Conservation (phyloP, 53 echinoderm and acorn worm genomes). For the Astropecten irregularis region DNA sequence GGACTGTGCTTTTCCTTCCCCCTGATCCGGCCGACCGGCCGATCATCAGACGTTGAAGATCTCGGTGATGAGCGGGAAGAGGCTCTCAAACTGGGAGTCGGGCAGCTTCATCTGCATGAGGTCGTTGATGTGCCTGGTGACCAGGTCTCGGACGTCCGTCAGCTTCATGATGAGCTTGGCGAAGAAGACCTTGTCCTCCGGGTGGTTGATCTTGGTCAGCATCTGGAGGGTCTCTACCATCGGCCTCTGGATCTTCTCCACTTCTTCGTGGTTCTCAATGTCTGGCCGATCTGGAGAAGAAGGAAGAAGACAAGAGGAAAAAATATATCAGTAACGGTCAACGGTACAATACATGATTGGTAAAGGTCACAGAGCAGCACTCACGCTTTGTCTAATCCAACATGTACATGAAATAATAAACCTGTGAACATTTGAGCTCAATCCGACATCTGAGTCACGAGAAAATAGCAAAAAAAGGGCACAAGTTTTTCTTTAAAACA, state of each 20-base stretch:
- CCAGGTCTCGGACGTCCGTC: conserved; percentile 97
- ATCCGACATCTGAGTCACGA: no score
- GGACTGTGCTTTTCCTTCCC: no score
- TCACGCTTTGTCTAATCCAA: no score
- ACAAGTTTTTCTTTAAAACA: no score
- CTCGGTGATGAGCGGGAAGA: conserved; percentile 98
- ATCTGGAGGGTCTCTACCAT: conserved; percentile 95
- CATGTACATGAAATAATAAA: no score
- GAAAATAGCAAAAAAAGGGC: no score
- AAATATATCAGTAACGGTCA: no score
- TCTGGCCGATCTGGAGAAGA: conserved; percentile 89
- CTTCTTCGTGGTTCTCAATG: conserved; percentile 81
- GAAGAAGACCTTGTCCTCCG: conserved; percentile 99
- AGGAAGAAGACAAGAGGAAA: not conserved
- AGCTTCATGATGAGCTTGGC: conserved; percentile 99
- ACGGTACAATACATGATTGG: no score
- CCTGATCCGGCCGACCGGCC: not conserved
- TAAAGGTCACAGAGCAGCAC: no score
- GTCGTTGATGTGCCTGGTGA: conserved; percentile 93
- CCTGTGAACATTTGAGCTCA: no score
- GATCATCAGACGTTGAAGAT: conserved; percentile 93
- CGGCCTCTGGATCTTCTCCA: conserved; percentile 91
- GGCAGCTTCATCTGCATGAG: conserved; percentile 99
- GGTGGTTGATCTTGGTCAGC: conserved; percentile 96
- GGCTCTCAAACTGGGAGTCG: conserved; percentile 93